Base-by-base conservation (phyloP, 2,888 invertebrate species). In the Orthosia cruda region DNA sequence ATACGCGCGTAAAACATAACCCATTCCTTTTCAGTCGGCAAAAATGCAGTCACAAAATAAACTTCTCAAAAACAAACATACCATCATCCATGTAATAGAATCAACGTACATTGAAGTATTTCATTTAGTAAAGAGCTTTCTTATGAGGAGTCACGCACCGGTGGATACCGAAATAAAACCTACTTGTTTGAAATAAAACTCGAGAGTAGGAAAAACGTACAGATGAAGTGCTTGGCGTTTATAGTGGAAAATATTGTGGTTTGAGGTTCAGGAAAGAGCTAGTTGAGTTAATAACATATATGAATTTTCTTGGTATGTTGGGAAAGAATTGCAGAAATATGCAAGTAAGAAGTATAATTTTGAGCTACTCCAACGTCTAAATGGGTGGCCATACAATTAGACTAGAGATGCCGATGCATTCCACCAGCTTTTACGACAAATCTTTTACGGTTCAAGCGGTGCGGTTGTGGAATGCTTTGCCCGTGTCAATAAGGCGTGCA, bases 41-140 rank as follows among this genome's bases (percentile, higher is more conserved):
- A 32, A 32, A 40, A 40, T 26, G 0, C 32, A 26, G n/a, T 70
- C 15, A 26, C 7, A 65, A 58, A 65, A 61, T 61, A 59, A 62
- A 20, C 74, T 52, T 16, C 1, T 1, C 61, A 65, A 26, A 61
- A 69, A 71, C 62, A 69, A 62, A 59, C 50, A 54, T n/a, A 26
- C 40, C n/a, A 68, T 32, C 16, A 68, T 59, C 1, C 26, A 67
- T 40, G 12, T 20, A 71, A 76, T 54, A 66, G 59, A 71, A 66
- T 74, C 69, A 58, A 66, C 55, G 45, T 62, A 77, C 50, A 77
- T 59, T 78, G 55, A 63, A 83, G 65, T 63, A 68, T 85, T 86
- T 89, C 78, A 88, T 89, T 83, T 79, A 68, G 72, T 73, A 81
- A 84, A 89, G 81, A 85, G 89, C 67, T 83, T 86, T 86, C 83